Evolutionary conservation across 2,797 vertebrate species (phyloP), one percentile per base, ranked within the genome.

Genomic region (Serranus cabrilla): DNA sequence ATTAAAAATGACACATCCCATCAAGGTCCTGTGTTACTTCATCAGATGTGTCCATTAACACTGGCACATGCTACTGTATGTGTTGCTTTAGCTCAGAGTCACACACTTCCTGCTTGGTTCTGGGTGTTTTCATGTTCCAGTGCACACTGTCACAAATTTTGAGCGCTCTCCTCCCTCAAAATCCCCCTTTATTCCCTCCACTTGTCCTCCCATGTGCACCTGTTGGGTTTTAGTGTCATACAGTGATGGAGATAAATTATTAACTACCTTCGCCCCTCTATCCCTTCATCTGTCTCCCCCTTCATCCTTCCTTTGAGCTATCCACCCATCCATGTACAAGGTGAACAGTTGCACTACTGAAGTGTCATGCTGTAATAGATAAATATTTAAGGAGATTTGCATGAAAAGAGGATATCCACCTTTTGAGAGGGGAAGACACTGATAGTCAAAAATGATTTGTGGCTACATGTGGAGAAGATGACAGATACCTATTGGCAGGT

Each of bases 161-260:
- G 14, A 58, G 37, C 40, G 4, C 14, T 25, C 47, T 9, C 49
- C 20, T 25, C 7, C 23, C 13, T 47, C 14, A 59, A 54, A 55
- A 43, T 52, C 37, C 5, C 4, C 2, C 2, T 37, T 52, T 40
- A 50, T 52, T 66, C 27, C 45, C 20, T 54, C 58, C 43, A 13
- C 58, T 40, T 46, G 12, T 67, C 40, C 11, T 64, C 27, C n/a
- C 14, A 64, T 73, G 80, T 72, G 54, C 66, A 49, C 82, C 83
- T 82, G 75, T 80, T 74, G 80, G 70, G 45, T 71, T 78, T 76
- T 52, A 51, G 72, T 88, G 76, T 88, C 86, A 75, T 42, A 42
- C 60, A 27, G 67, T 50, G 76, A 85, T 81, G 68, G 62, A 71
- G 68, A 87, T 92, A 65, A 87, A 92, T 92, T 87, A 91, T 91